Evolutionary conservation across 2,888 invertebrate species (phyloP).

Genomic region (Gari tellinella): DNA sequence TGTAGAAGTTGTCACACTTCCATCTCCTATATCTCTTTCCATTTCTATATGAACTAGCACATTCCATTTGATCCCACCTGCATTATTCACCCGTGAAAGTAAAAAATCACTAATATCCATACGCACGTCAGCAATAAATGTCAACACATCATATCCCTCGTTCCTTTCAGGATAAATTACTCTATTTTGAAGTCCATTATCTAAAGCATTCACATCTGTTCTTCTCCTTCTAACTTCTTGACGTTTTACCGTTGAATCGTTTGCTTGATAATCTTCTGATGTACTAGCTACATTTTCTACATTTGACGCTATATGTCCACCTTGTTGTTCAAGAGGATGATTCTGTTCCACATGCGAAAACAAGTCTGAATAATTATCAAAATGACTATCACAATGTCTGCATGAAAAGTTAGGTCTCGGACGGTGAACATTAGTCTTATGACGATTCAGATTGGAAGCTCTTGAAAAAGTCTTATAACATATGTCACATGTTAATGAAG

Average conservation of each 20-base stretch:
- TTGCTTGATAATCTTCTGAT: too few species aligned
- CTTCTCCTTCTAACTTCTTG: too few species aligned
- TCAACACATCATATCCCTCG: slow-evolving; percentile 32
- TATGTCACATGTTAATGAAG: slow-evolving; percentile 12
- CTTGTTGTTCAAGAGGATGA: slow-evolving; percentile 24
- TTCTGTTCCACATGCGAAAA: slow-evolving; percentile 19
- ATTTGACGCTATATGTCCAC: background rate
- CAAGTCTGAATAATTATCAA: slow-evolving; percentile 9
- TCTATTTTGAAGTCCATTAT: slow-evolving; percentile 16
- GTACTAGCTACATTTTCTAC: too few species aligned
- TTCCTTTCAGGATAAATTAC: slow-evolving; percentile 12
- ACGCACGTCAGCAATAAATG: slow-evolving; percentile 30
- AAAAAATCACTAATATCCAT: slow-evolving; percentile 11
- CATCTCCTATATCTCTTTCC: slow-evolving; percentile 37
- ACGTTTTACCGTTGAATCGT: too few species aligned
- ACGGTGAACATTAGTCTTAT: slow-evolving; percentile 3
- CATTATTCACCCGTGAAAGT: background rate
- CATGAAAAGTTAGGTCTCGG: background rate
- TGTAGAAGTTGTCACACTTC: slow-evolving; percentile 1
- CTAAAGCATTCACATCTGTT: too few species aligned
- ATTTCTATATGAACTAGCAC: slow-evolving; percentile 49
- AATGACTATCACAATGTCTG: slow-evolving; percentile 15
- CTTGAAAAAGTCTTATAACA: slow-evolving; percentile 11
- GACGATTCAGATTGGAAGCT: slow-evolving; percentile 9
- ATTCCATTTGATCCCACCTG: slow-evolving; percentile 46